Base-by-base conservation (phyloP, 1,140 invertebrate species). In the Arctopsyche grandis region DNA sequence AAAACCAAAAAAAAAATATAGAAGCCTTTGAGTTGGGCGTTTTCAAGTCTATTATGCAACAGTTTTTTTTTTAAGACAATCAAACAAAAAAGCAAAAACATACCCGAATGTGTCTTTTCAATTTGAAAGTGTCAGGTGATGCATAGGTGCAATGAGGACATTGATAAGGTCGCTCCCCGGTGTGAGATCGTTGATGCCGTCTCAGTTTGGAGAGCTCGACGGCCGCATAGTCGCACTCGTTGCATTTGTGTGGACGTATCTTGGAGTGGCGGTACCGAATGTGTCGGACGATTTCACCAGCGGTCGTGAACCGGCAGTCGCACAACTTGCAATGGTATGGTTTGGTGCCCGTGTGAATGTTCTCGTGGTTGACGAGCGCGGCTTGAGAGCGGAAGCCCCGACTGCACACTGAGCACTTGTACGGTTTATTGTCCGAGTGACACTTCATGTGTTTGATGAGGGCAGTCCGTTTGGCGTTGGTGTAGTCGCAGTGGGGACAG, bases 111-210 rank as follows among this genome's bases (percentile, higher is more conserved):
- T 98, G 96, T 69, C 96, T 93, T 85, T 96, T 95, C 84, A 98
- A 87, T 87, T 98, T 98, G 85, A 98, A 98, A 9, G 96, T 97
- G 86, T 98, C 96, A 1, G 96, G 96, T 86, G 95, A 96, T 46
- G 96, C 96, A 85, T 98, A 98, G 7, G 95, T 96, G 88, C 96
- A 98, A 87, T 97, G 95, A 0, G 94, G 94, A 85, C 97, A 98
- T 90, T 94, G 91, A 85, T 93, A 93, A 22, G 92, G 92, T 78
- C 92, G 87, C 86, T 93, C 93, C 77, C 92, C 94, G 0, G 94
- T 96, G 84, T 97, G 96, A 84, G 94, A 96, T 21, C 95, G 90
- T 89, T 97, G 96, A 84, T 97, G 96, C 77, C 96, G 87, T 82
- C 96, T 96, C 29, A 97, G 84, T 89, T 97, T 97, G 78, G 94